Base-by-base conservation (phyloP, 2,888 invertebrate genomes). In the Cataglyphis cursor region DNA sequence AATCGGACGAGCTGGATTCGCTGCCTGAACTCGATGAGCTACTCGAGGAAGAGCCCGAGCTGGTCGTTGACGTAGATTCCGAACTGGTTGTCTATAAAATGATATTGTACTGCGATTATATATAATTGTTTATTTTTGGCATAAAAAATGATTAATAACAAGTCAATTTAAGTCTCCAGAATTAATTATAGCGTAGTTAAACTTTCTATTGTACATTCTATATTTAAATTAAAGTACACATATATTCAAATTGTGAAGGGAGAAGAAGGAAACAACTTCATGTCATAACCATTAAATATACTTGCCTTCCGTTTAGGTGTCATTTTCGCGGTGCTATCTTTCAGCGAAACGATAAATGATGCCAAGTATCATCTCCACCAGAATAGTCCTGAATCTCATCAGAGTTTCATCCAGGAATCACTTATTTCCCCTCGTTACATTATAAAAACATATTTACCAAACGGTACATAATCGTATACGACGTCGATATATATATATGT, bases 1-100 rank as follows among this genome's bases (percentile, higher is more conserved):
- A 94, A 82, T 94, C 95, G 0, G 95, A 94, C 4, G 95, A 94
- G 81, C 94, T 94, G 1, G 95, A 94, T 86, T 94, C 95, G 81
- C 95, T 95, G 12, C 93, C 94, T 0, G 94, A 94, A 88, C 93
- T 94, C 9, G 95, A 94, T 3, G 95, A 94, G 82, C 94, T 94
- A 66, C 94, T 94, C 1, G 94, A 94, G 4, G 94, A 94, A 1
- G 94, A 94, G 38, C 93, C 94, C 5, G 94, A 94, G 72, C 93
- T 94, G 24, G 91, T 92, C 18, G 93, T 90, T 15, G 94, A 92
- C n/a, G 95, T 94, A 6, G 95, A 95, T 86, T 95, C 95, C 1
- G 95, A 95, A 83, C 95, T 95, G 12, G 94, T 94, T 0, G 93
- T 93, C 95, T 95, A 54, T 41, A 31, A 81, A 85, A 51, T 28